Percentiles rank a stretch among this genome's conserved stretches.
These are phyloP conservation scores for Trachelus tabidus DNA, from an alignment of 2,888 invertebrate species.

Conservation along the genomic window DNA sequence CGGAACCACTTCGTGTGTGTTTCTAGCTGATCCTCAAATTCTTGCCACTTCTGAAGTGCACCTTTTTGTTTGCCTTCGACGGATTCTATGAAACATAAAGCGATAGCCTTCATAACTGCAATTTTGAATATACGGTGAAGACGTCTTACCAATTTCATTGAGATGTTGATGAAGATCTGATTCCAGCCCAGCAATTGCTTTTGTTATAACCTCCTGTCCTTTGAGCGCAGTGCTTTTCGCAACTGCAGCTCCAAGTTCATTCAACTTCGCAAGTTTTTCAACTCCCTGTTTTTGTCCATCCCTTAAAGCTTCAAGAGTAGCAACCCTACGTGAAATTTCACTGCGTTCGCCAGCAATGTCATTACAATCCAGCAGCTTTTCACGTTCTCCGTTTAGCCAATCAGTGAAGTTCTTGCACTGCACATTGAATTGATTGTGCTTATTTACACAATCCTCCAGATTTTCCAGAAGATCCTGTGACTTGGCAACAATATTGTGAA, in stretches of 20 bases:
- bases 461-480: slow-evolving; percentile 87
- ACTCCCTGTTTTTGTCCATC: slow-evolving; percentile 76
- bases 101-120: neutral
- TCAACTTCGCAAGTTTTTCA: slow-evolving; percentile 76
- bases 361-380: slow-evolving; percentile 83
- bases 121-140: slow-evolving; percentile 11
- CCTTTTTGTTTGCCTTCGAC: slow-evolving; percentile 80
- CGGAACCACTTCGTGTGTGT: slow-evolving; percentile 88
- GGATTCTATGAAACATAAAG: slow-evolving; percentile 62
- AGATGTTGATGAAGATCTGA: slow-evolving; percentile 76
- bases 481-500: slow-evolving; percentile 87
- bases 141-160: slow-evolving; percentile 69
- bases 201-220: slow-evolving; percentile 79
- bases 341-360: slow-evolving; percentile 87
- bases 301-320: slow-evolving; percentile 74
- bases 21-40: slow-evolving; percentile 86
- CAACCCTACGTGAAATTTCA: slow-evolving; percentile 81
- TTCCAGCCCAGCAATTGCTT: slow-evolving; percentile 79
- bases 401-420: slow-evolving; percentile 82
- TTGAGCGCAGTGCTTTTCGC: slow-evolving; percentile 84
- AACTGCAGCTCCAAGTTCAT: slow-evolving; percentile 74
- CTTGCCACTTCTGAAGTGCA: slow-evolving; percentile 84
- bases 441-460: slow-evolving; percentile 86
- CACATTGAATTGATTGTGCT: slow-evolving; percentile 83
- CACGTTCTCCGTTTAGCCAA: slow-evolving; percentile 84